These are phyloP conservation scores for Pempheris klunzingeri DNA, from an alignment of 2,797 vertebrate species.

Conservation along the genomic window DNA sequence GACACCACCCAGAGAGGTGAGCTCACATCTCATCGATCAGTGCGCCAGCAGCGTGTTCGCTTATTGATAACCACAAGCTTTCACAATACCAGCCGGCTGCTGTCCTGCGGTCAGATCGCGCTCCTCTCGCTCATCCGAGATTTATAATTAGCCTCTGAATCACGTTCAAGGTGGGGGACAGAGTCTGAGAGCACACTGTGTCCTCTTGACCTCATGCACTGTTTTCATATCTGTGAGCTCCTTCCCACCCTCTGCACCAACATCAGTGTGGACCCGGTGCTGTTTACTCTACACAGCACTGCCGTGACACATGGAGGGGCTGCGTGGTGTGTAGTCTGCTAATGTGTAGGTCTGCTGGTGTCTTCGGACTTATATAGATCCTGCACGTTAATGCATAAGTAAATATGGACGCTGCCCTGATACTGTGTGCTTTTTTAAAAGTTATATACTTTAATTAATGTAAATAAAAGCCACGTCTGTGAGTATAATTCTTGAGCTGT, in stretches of 20 bases:
- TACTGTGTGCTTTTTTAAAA: background rate
- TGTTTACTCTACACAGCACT: background rate
- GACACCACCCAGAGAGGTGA: constrained; percentile 93
- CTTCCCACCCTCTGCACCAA: too few relatives aligned
- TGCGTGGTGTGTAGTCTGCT: background rate
- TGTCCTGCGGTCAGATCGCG: background rate
- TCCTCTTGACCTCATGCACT: constrained; percentile 7
- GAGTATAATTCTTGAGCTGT: background rate
- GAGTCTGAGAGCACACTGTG: constrained; percentile 28
- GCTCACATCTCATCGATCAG: background rate
- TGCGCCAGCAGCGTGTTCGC: background rate
- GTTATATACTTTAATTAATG: too few relatives aligned
- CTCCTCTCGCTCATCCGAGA: background rate
- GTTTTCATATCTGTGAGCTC: background rate
- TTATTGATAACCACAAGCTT: background rate
- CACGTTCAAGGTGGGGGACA: background rate
- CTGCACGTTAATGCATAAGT: background rate
- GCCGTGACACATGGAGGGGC: background rate
- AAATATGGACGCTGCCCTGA: background rate
- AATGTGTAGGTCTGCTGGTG: background rate
- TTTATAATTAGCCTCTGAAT: background rate
- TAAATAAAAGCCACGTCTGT: background rate
- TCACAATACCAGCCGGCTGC: background rate
- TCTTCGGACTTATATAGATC: background rate
- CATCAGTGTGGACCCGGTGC: background rate